A percentile compares a stretch with the other conserved stretches of the same genome.
Conservation (phyloP, 2,888 invertebrate genomes). For the Girardia tigrina region DNA sequence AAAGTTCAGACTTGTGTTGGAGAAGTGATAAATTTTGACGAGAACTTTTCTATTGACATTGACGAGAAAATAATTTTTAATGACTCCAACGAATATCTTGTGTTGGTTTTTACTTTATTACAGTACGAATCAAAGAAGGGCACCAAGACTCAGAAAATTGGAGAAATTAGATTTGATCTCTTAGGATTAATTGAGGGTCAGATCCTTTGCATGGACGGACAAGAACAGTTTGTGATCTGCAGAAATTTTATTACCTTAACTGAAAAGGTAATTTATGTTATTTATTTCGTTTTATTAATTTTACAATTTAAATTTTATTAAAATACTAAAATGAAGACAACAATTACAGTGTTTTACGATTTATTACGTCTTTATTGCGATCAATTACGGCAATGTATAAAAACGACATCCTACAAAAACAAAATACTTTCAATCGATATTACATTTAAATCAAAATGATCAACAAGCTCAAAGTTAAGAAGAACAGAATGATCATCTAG, state of each 20-base stretch:
- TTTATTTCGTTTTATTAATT: too few relatives aligned
- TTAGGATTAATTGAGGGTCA: conserved; percentile 8
- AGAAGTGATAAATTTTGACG: conserved; percentile 16
- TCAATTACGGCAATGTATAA: too few relatives aligned
- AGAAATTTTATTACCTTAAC: background rate
- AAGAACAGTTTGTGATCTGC: conserved; percentile 6
- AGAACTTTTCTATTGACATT: background rate
- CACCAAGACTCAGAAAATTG: background rate
- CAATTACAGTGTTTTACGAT: too few relatives aligned
- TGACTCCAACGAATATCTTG: background rate
- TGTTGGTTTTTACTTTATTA: background rate
- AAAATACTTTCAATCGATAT: too few relatives aligned
- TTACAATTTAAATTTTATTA: too few relatives aligned
- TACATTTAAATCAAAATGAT: too few relatives aligned
- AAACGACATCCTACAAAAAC: too few relatives aligned
- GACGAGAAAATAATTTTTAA: background rate
- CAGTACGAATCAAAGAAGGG: background rate
- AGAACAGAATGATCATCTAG: too few relatives aligned
- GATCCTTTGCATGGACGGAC: background rate
- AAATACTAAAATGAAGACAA: too few relatives aligned
- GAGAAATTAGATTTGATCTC: background rate
- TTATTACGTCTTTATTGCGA: too few relatives aligned
- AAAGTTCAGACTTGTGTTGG: background rate
- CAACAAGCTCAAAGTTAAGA: too few relatives aligned
- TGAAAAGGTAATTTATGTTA: conserved; percentile 1